Base-by-base conservation (phyloP, 2,888 invertebrate genomes). In the Caenorhabditis wallacei region DNA sequence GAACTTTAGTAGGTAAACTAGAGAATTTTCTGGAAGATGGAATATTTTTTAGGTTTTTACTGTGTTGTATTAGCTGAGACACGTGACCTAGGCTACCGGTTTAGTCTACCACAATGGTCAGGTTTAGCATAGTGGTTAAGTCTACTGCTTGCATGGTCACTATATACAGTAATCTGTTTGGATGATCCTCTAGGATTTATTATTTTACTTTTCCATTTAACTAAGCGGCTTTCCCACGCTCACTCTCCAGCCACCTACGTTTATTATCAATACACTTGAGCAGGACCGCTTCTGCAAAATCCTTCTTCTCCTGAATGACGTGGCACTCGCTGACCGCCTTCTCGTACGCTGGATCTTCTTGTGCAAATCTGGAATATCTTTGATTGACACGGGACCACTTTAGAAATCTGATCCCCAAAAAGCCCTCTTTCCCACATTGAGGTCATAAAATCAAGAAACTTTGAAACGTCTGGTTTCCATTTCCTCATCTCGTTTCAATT, bases 181-280 rank as follows among this genome's bases (percentile, higher is more conserved):
- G n/a, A n/a, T n/a, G n/a, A n/a, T n/a, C n/a, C n/a, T n/a, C n/a
- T n/a, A n/a, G n/a, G n/a, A n/a, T n/a, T n/a, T n/a, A n/a, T n/a
- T n/a, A n/a, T n/a, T n/a, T n/a, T n/a, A n/a, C n/a, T n/a, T n/a
- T n/a, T n/a, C n/a, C n/a, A n/a, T n/a, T n/a, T n/a, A n/a, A n/a
- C n/a, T n/a, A 48, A 48, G 11, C 16, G 7, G 18, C 46, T 48
- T 18, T 48, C 46, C 46, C 46, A 48, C 46, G 46, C 46, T 18
- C 8, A 18, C 46, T 18, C 8, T 30, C 30, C 30, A 5, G 3
- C 30, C 30, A 43, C 88, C 82, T 43, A 90, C 90, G 89, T 71
- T 88, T 87, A n/a, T 80, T 81, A 61, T 91, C 91, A 26, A 90
- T 85, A 59, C 89, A 91, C 75, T 90, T 89, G 26, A 91, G 84